Evolutionary conservation across 2,797 vertebrate genomes (phyloP).

Genomic region (Alosa sapidissima): DNA sequence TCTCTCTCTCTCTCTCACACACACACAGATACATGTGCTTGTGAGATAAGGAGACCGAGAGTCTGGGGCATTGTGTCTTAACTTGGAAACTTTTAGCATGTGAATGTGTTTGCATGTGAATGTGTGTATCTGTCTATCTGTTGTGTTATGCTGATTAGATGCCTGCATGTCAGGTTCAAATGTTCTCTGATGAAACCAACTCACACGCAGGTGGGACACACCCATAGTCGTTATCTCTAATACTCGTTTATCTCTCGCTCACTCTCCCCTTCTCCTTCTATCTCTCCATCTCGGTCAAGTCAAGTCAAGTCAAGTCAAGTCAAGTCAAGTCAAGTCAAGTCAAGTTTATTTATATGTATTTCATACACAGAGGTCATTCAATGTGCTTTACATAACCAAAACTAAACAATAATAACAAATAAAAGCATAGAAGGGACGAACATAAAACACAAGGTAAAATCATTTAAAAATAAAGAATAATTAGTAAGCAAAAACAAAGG

Average conservation of each 20-base stretch:
- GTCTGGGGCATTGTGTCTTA: background rate
- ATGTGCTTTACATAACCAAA: no score
- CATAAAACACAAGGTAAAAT: no score
- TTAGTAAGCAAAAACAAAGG: no score
- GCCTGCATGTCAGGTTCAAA: background rate
- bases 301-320: no score
- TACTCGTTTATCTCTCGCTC: background rate
- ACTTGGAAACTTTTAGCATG: background rate
- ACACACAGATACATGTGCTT: background rate
- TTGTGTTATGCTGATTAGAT: background rate
- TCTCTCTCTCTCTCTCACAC: no score
- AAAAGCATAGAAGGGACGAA: no score
- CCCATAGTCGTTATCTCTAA: background rate
- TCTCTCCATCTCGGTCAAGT: slow-evolving; percentile 33
- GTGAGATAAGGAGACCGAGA: background rate
- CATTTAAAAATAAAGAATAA: no score
- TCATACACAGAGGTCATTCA: no score
- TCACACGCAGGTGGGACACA: background rate
- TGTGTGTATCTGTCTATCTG: background rate
- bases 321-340: no score
- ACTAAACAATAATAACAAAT: no score
- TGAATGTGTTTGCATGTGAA: background rate
- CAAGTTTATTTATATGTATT: no score
- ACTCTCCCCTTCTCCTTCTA: slow-evolving; percentile 31
- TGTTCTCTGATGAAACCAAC: background rate